A percentile compares a stretch with the other conserved stretches of the same genome.
Conservation (phyloP, 2,113 vertebrate species). For the Lonchura striata region DNA sequence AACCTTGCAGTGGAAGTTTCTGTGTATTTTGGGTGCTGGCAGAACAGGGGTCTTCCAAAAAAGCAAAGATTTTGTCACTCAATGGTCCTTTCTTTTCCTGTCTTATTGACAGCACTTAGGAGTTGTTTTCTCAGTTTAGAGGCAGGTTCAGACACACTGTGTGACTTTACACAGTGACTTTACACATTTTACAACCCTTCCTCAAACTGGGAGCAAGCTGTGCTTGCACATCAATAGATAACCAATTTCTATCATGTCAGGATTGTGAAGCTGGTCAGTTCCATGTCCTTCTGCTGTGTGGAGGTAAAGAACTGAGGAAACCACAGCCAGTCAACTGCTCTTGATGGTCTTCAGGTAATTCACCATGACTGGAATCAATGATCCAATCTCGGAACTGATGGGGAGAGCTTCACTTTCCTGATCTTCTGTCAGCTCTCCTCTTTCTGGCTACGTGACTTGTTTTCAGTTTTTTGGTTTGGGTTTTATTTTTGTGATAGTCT, state of each 20-base stretch:
- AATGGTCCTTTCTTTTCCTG: accelerated
- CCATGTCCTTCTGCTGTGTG: not conserved
- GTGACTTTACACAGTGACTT: not conserved
- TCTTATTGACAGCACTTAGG: not conserved
- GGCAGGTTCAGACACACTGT: not conserved
- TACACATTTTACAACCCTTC: not conserved
- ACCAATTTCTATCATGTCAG: not conserved
- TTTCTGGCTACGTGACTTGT: accelerated
- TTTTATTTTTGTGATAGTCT: not conserved
- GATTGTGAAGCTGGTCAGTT: not conserved
- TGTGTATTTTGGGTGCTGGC: not conserved
- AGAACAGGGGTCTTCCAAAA: not conserved
- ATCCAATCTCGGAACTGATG: not conserved
- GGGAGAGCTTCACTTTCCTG: not conserved
- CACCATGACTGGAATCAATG: not conserved
- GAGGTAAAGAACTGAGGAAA: not conserved
- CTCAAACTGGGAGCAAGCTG: not conserved
- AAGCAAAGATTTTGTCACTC: not conserved
- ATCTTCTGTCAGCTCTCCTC: not conserved
- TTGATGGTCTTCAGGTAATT: not conserved
- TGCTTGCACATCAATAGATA: not conserved
- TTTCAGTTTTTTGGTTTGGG: not conserved
- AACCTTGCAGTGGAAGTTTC: not conserved
- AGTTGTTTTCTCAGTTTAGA: not conserved
- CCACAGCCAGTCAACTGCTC: not conserved